Conservation (phyloP, 2,797 vertebrate genomes). For the Xiphorhynchus erythropygius region DNA sequence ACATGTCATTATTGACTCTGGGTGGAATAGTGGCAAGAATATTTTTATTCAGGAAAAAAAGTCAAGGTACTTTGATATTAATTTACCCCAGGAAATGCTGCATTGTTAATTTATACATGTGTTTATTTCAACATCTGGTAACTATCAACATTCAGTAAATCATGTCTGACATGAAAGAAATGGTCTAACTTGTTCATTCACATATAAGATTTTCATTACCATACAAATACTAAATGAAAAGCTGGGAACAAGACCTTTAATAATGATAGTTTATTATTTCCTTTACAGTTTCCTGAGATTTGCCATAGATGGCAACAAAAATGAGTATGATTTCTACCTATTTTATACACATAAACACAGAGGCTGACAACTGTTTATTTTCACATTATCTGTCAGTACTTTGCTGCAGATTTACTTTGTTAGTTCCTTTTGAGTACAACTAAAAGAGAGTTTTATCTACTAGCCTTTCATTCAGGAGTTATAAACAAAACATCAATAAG, state of each 20-base stretch:
- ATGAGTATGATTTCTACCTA: not conserved
- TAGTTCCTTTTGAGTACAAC: not conserved
- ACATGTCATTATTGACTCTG: not conserved
- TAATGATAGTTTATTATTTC: not conserved
- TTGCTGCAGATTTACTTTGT: not conserved
- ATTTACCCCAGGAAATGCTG: not conserved
- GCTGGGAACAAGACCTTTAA: not conserved
- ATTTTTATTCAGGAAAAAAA: not conserved
- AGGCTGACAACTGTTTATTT: not conserved
- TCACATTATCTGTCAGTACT: not conserved
- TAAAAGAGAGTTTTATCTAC: not conserved
- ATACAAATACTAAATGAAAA: not conserved
- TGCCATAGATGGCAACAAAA: not conserved
- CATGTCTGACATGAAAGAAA: not conserved
- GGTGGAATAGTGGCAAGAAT: not conserved
- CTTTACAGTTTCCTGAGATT: not conserved
- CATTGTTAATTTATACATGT: not conserved
- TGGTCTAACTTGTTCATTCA: not conserved
- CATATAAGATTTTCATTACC: not conserved
- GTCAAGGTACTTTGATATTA: not conserved
- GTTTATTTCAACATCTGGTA: not conserved
- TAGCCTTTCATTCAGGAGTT: not conserved
- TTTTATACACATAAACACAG: not conserved
- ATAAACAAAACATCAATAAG: not conserved
- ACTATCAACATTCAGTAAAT: not conserved